Evolutionary conservation across 2,797 vertebrate species (phyloP).

Genomic region (Sebastes dallii): DNA sequence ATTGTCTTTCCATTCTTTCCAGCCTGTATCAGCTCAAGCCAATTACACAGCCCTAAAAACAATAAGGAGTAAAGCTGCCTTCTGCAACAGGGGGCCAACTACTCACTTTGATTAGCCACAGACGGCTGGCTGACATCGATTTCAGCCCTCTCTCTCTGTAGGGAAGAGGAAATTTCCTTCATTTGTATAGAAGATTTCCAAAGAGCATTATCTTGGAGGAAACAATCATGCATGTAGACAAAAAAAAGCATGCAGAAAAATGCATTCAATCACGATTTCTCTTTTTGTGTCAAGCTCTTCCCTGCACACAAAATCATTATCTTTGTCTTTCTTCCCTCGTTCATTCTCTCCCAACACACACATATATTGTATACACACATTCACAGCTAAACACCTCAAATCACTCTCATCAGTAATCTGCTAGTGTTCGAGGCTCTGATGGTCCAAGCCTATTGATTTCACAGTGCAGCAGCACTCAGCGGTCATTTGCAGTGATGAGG

Average conservation of each 20-base stretch:
- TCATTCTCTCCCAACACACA: neutral
- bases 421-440: conserved; percentile 52
- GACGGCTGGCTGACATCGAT: conserved; percentile 52
- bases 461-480: conserved; percentile 62
- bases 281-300: conserved; percentile 1
- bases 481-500: conserved; percentile 77
- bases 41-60: conserved; percentile 62
- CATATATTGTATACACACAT: neutral
- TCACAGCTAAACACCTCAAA: conserved; percentile 58
- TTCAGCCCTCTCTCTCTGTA: conserved; percentile 34
- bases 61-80: conserved; percentile 53
- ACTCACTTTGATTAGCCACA: conserved; percentile 67
- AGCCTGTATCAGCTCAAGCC: conserved; percentile 41
- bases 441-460: conserved; percentile 75
- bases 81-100: conserved; percentile 52
- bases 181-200: conserved; percentile 38
- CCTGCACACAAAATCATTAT: neutral
- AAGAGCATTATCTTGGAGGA: conserved; percentile 8
- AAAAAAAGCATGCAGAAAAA: conserved; percentile 3
- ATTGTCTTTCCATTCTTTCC: conserved; percentile 29
- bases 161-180: conserved; percentile 41
- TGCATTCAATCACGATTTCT: neutral
- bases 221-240: conserved; percentile 16
- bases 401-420: conserved; percentile 73
- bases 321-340: neutral